phyloP scores from a whole-genome alignment of 2,888 invertebrate genomes.

The Bellardia bayeri region DNA sequence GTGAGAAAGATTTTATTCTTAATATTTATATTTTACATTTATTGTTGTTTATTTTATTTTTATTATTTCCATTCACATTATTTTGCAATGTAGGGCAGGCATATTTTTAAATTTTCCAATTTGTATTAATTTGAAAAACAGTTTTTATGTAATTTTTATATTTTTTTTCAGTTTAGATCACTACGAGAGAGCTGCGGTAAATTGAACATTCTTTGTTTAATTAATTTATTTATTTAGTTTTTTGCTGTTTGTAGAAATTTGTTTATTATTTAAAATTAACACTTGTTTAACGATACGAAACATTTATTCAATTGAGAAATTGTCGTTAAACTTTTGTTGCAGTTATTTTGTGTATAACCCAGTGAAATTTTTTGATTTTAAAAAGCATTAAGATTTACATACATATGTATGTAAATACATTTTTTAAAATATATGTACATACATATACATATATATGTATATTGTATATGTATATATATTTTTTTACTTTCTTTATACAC shows the following conservation, averaged over 20 bases:
- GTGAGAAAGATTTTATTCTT: constrained; percentile 42
- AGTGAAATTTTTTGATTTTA: constrained; percentile 18
- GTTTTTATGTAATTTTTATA: constrained; percentile 48
- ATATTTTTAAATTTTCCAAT: constrained; percentile 44
- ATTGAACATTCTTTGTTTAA: constrained; percentile 49
- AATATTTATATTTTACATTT: constrained; percentile 50
- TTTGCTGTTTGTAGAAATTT: constrained; percentile 1
- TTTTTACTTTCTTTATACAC: too few relatives aligned
- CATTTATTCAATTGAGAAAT: constrained; percentile 44
- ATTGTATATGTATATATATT: too few relatives aligned
- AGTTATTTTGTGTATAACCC: constrained; percentile 11
- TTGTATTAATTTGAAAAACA: constrained; percentile 51
- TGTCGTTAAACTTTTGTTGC: constrained; percentile 38
- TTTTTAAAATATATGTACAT: too few relatives aligned
- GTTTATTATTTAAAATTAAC: constrained; percentile 54
- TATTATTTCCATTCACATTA: constrained; percentile 54
- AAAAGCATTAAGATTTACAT: too few relatives aligned
- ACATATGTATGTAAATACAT: too few relatives aligned
- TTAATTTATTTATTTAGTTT: constrained; percentile 22
- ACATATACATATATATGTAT: too few relatives aligned
- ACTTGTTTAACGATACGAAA: constrained; percentile 42
- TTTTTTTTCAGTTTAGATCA: constrained; percentile 43
- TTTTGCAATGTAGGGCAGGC: constrained; percentile 70
- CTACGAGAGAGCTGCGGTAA: background rate
- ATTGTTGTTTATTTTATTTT: constrained; percentile 25